These are phyloP conservation scores for Fundulus diaphanus DNA, from an alignment of 2,797 vertebrate genomes.

Conservation along the genomic window DNA sequence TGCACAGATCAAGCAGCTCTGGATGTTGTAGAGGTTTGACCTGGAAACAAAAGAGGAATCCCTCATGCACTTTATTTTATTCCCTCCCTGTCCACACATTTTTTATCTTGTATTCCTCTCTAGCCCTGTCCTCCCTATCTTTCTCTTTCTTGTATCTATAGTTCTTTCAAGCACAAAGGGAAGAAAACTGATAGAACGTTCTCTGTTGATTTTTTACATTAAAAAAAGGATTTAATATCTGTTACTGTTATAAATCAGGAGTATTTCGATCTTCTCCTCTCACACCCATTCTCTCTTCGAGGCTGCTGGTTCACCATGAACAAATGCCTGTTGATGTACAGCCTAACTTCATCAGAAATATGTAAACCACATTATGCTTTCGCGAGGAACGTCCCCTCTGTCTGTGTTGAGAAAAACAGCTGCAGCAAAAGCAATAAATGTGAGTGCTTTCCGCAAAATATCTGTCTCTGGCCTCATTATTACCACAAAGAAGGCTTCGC, in stretches of 20 bases:
- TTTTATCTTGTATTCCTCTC: not conserved
- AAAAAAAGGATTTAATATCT: constrained; percentile 14
- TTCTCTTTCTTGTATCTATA: not conserved
- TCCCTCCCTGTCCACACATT: constrained; percentile 2
- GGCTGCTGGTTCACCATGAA: constrained; percentile 16
- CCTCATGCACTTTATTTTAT: constrained; percentile 45
- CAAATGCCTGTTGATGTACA: constrained; percentile 41
- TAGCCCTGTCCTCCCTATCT: not conserved
- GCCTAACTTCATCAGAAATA: constrained; percentile 16
- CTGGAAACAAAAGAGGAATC: constrained; percentile 18
- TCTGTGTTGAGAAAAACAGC: constrained; percentile 23
- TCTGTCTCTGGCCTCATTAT: constrained; percentile 13
- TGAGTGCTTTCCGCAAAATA: constrained; percentile 43
- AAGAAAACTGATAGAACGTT: constrained; percentile 10
- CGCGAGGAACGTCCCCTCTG: not conserved
- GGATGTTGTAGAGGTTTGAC: constrained; percentile 40
- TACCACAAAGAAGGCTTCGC: not conserved
- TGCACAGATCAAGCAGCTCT: constrained; percentile 28
- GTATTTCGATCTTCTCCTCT: constrained; percentile 1
- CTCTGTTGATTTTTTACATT: not conserved
- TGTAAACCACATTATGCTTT: constrained; percentile 14
- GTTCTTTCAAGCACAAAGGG: not conserved
- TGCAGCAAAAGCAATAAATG: constrained; percentile 52
- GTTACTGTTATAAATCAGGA: constrained; percentile 5
- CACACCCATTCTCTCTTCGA: constrained; percentile 19